Conservation (phyloP, 2,797 vertebrate genomes). For the Cryptoprocta ferox region DNA sequence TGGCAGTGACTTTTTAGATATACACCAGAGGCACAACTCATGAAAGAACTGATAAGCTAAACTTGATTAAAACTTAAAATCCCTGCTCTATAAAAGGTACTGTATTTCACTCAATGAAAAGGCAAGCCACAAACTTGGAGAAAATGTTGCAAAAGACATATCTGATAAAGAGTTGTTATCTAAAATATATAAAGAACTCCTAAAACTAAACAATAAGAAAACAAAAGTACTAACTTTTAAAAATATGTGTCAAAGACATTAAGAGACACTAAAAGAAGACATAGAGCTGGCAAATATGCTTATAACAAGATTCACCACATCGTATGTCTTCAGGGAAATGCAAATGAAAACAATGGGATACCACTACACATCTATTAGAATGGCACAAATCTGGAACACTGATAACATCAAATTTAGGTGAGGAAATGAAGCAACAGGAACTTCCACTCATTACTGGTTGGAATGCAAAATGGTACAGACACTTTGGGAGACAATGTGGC, state of each 20-base stretch:
- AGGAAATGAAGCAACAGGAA: not conserved
- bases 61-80: not conserved
- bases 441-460: not conserved
- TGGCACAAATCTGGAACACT: not conserved
- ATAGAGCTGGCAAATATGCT: not conserved
- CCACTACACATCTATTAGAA: not conserved
- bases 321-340: not conserved
- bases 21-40: not conserved
- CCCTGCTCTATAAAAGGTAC: not conserved
- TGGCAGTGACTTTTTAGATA: not conserved
- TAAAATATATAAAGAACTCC: not conserved
- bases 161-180: not conserved
- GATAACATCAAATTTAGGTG: not conserved
- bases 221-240: not conserved
- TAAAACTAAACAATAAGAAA: not conserved
- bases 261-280: not conserved
- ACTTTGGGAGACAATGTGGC: not conserved
- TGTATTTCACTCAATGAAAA: not conserved
- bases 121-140: not conserved
- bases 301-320: not conserved
- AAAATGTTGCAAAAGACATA: not conserved
- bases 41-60: not conserved
- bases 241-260: not conserved
- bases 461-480: not conserved
- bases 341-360: not conserved